Percentiles rank a stretch among this genome's conserved stretches.
phyloP scores from a whole-genome alignment of 2,797 vertebrate genomes.

The Mallotus villosus region DNA sequence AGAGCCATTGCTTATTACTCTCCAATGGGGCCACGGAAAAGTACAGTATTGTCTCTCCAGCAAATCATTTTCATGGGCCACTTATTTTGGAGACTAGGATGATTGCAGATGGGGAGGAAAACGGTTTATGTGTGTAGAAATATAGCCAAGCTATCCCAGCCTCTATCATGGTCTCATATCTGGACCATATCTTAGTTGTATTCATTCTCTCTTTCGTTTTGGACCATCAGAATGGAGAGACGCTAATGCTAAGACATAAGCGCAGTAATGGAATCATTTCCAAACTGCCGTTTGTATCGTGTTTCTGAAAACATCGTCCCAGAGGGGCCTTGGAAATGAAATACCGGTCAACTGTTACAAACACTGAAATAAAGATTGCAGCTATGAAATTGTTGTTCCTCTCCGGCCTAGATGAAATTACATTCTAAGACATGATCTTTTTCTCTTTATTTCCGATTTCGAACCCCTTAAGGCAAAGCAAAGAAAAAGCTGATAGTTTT shows the following conservation, averaged over 20 bases:
- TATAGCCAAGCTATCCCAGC: constrained; percentile 12
- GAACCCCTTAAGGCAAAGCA: constrained; percentile 41
- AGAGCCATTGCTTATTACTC: neutral
- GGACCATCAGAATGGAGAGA: constrained; percentile 26
- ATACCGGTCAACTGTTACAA: constrained; percentile 56
- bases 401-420: constrained; percentile 51
- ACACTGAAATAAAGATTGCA: constrained; percentile 51
- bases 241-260: constrained; percentile 45
- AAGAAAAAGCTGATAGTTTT: constrained; percentile 11
- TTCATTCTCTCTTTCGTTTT: constrained; percentile 42
- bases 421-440: constrained; percentile 45
- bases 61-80: constrained; percentile 55
- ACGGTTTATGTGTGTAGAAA: constrained; percentile 25
- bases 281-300: constrained; percentile 43
- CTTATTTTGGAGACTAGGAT: constrained; percentile 35
- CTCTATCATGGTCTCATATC: constrained; percentile 1
- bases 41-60: constrained; percentile 33
- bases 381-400: constrained; percentile 46
- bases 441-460: constrained; percentile 36
- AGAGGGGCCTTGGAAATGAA: constrained; percentile 29
- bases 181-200: constrained; percentile 24
- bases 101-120: constrained; percentile 25
- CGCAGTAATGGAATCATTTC: constrained; percentile 46
- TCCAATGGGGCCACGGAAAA: constrained; percentile 40
- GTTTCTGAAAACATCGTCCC: constrained; percentile 26